These are phyloP conservation scores for Dascillus cervinus DNA, from an alignment of 2,888 invertebrate genomes.

Conservation along the genomic window DNA sequence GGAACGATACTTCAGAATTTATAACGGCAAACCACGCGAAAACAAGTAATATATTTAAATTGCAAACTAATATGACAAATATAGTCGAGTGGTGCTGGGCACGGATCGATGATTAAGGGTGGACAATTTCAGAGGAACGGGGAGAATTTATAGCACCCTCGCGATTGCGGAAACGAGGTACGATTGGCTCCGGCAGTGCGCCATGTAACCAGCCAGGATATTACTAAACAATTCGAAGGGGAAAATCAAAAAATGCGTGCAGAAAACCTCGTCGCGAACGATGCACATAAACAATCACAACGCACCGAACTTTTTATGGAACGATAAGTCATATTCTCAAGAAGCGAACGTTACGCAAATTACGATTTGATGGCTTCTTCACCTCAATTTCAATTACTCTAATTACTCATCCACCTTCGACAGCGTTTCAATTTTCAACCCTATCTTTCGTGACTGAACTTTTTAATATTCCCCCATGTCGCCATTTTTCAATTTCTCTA, in stretches of 20 bases:
- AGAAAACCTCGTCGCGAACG: conserved; percentile 23
- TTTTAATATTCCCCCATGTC: conserved; percentile 27
- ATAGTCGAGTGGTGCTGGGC: conserved; percentile 24
- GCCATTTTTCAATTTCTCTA: conserved; percentile 31
- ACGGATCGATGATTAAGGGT: conserved; percentile 21
- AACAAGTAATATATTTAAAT: conserved; percentile 24
- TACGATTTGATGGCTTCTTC: too few relatives aligned
- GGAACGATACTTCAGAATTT: conserved; percentile 18
- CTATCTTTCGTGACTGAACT: conserved; percentile 27
- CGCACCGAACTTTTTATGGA: too few relatives aligned
- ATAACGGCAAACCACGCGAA: conserved; percentile 25
- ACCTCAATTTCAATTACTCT: conserved; percentile 18
- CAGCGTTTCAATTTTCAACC: conserved; percentile 25
- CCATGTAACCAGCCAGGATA: conserved; percentile 21
- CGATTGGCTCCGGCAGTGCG: conserved; percentile 24
- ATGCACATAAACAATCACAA: too few relatives aligned
- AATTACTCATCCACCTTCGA: conserved; percentile 24
- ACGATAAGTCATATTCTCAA: too few relatives aligned
- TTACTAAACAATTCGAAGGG: conserved; percentile 21
- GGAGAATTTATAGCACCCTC: conserved; percentile 19
- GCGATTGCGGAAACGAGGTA: conserved; percentile 19
- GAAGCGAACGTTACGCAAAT: too few relatives aligned
- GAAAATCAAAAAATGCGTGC: conserved; percentile 23
- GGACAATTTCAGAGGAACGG: conserved; percentile 16
- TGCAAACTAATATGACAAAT: conserved; percentile 27